Base-by-base conservation (phyloP, 2,888 invertebrate species). In the Cataglyphis albicans region DNA sequence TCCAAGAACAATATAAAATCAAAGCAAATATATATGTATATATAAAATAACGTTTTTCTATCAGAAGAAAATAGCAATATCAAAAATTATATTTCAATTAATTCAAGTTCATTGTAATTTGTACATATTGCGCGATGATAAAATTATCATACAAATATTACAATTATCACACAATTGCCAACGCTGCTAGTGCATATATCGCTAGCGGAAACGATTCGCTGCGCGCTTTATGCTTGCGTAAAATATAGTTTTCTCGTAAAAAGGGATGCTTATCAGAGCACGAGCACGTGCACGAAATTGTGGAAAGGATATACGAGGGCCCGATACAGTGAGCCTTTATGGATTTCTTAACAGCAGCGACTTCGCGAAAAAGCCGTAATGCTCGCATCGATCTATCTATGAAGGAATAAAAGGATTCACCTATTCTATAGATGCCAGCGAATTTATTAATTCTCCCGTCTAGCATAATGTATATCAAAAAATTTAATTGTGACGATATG, bases 271-370 rank as follows among this genome's bases (percentile, higher is more conserved):
- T 78, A 61, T 68, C 61, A 59, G 73, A 73, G n/a, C n/a, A n/a
- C 32, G 64, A 81, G 81, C 80, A 87, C 85, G 87, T 82, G 88
- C 68, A 73, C 52, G 80, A 85, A 88, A 85, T 88, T 86, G 84
- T 70, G 64, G 44, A 74, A 74, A 63, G 64, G 44, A 32, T 81
- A 61, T 1, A n/a, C 59, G 41, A 74, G 64, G 63, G 73, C 57
- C n/a, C 7, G 41, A 25, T 44, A 61, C 44, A n/a, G 29, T 15
- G 44, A 63, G 44, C 21, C 74, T 74, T 74, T 74, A 74, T 64
- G 44, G 74, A 74, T 74, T 74, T 74, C 74, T 74, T 74, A 74
- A 74, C 21, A 74, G 74, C 21, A 44, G 44, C 44, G 74, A 21
- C 44, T 64, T 64, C 64, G 21, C 64, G 48, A 48, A 74, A 74